phyloP scores from a whole-genome alignment of 2,113 vertebrate species.

The Podarcis cretensis region DNA sequence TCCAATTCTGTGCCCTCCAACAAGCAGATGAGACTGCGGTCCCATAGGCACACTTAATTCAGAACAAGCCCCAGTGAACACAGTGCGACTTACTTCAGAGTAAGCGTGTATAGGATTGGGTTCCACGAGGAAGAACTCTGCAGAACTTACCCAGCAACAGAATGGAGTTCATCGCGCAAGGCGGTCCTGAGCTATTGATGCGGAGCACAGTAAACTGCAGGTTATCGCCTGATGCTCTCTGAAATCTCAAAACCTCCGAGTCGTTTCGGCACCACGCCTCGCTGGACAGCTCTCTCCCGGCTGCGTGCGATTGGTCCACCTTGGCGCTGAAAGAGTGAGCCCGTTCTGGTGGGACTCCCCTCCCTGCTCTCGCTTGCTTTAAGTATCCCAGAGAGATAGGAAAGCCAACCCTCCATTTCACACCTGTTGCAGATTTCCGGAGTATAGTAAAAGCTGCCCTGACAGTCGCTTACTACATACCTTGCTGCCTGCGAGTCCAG shows the following conservation, averaged over 20 bases:
- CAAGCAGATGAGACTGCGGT: neutral
- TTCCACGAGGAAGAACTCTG: neutral
- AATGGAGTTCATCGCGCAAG: slow-evolving; percentile 51
- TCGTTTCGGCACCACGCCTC: slow-evolving; percentile 19
- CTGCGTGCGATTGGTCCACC: neutral
- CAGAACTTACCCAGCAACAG: slow-evolving; percentile 68
- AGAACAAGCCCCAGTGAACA: too few relatives aligned
- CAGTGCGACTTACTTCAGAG: neutral
- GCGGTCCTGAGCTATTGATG: neutral
- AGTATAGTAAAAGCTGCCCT: neutral
- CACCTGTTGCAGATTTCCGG: neutral
- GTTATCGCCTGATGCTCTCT: neutral
- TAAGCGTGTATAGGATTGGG: too few relatives aligned
- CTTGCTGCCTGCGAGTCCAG: neutral
- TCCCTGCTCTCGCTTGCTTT: neutral
- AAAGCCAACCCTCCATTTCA: neutral
- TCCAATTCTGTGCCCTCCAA: too few relatives aligned
- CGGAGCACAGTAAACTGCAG: neutral
- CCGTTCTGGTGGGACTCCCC: neutral
- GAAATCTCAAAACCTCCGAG: neutral
- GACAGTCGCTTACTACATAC: neutral
- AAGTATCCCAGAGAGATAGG: neutral
- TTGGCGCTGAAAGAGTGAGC: slow-evolving; percentile 16
- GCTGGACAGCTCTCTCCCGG: slow-evolving; percentile 28
- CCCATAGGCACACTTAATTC: too few relatives aligned